Base-by-base conservation (phyloP, 1,140 invertebrate genomes). In the Drosophila serrata region DNA sequence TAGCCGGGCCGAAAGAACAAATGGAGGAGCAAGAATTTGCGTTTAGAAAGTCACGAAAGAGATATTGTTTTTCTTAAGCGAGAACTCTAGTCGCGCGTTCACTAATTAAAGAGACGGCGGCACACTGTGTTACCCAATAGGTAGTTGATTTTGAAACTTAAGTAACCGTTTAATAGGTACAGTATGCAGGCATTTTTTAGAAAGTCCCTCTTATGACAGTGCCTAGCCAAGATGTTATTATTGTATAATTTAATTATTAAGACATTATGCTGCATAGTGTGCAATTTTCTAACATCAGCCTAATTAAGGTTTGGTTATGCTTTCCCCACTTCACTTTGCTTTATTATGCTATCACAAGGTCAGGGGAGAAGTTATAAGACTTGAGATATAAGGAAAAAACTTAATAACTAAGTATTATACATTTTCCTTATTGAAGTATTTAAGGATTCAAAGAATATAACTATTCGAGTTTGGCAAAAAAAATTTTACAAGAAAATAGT, bases 21-120 rank as follows among this genome's bases (percentile, higher is more conserved):
- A 64, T 55, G 61, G 59, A 39, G 51, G 13, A 24, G 48, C 35
- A 65, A 81, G 64, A 58, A 78, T 70, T 75, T 74, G 69, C 33
- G 64, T 81, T 81, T 81, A 73, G 79, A 81, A 81, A 81, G 79
- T 78, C 70, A 69, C 46, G 72, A 39, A 56, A 60, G 75, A 58
- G 51, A 55, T 55, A 24, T 70, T n/a, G n/a, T n/a, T n/a, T n/a
- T 31, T 49, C 19, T 48, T 22, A 24, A 29, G 35, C 35, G 31
- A 58, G 64, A 57, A 72, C 33, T 39, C 68, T 29, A 72, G 64
- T 72, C 42, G 49, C 31, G 42, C 68, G 51, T 72, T 72, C 37
- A 40, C 67, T 72, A 72, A 72, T 43, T 56, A 64, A 56, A 55
- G 51, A 64, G 27, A 56, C 67, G 37, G 29, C 53, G 37, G 33